phyloP scores from a whole-genome alignment of 2,888 invertebrate species.

The Linyphia triangularis region DNA sequence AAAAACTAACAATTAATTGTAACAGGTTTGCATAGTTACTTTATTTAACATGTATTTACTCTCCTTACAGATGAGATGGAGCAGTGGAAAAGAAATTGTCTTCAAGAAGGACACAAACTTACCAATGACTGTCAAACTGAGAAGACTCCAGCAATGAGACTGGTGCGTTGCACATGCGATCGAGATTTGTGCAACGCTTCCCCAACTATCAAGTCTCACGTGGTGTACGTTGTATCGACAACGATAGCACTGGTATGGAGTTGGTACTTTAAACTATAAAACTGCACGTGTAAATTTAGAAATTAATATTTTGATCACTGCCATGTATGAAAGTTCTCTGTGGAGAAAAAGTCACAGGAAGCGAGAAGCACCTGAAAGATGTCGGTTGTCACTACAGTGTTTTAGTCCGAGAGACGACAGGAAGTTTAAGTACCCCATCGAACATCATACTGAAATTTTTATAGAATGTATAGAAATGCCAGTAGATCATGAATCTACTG shows the following conservation, averaged over 20 bases:
- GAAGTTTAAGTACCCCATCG: no score
- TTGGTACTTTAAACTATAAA: slow-evolving; percentile 11
- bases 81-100: slow-evolving; percentile 68
- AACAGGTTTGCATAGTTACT: no score
- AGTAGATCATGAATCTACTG: no score
- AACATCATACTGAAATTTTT: no score
- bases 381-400: no score
- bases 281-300: neutral
- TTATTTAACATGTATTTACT: no score
- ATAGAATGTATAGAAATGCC: no score
- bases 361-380: no score
- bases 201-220: neutral
- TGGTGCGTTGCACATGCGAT: slow-evolving; percentile 60
- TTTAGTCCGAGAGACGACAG: no score
- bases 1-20: neutral
- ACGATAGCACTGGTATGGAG: slow-evolving; percentile 6
- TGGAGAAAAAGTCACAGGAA: no score
- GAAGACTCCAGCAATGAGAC: slow-evolving; percentile 23
- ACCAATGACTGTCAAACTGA: slow-evolving; percentile 52
- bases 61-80: slow-evolving; percentile 64
- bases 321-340: neutral
- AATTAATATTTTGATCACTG: neutral
- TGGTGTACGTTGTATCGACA: neutral
- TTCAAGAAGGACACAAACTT: slow-evolving; percentile 54
- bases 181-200: slow-evolving; percentile 61